A percentile compares a stretch with the other conserved stretches of the same genome.
Evolutionary conservation across 2,797 vertebrate species (phyloP).

Genomic region (Protosalanx chinensis): DNA sequence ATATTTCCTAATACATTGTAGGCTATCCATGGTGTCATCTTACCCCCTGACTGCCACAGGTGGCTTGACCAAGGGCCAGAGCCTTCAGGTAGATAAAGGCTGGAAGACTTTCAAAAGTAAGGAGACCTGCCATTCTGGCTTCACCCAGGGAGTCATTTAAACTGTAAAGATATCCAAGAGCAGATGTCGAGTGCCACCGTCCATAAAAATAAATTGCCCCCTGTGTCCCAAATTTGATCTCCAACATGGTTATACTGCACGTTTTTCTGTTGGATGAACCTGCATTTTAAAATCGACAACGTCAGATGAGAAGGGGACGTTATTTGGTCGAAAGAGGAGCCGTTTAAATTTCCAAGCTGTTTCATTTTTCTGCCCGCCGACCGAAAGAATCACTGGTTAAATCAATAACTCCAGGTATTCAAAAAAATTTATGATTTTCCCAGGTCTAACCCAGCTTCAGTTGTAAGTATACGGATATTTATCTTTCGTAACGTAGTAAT

Average conservation of each 20-base stretch:
- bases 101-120: background rate
- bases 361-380: constrained; percentile 11
- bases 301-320: constrained; percentile 37
- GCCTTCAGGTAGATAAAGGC: background rate
- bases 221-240: background rate
- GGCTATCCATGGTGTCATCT: background rate
- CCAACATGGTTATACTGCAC: no score
- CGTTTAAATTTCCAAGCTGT: constrained; percentile 30
- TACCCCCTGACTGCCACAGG: background rate
- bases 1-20: background rate
- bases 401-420: constrained; percentile 17
- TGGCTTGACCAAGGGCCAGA: background rate
- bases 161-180: background rate
- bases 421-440: constrained; percentile 20
- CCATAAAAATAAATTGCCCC: background rate
- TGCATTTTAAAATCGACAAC: background rate
- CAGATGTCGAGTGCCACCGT: background rate
- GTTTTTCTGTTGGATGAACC: background rate
- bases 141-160: background rate
- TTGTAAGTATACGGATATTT: no score
- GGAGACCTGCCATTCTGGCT: background rate
- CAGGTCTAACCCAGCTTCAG: no score
- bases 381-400: constrained; percentile 1
- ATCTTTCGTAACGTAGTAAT: background rate
- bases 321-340: constrained; percentile 17